Base-by-base conservation (phyloP, 2,113 vertebrate species). In the Turnix velox region DNA sequence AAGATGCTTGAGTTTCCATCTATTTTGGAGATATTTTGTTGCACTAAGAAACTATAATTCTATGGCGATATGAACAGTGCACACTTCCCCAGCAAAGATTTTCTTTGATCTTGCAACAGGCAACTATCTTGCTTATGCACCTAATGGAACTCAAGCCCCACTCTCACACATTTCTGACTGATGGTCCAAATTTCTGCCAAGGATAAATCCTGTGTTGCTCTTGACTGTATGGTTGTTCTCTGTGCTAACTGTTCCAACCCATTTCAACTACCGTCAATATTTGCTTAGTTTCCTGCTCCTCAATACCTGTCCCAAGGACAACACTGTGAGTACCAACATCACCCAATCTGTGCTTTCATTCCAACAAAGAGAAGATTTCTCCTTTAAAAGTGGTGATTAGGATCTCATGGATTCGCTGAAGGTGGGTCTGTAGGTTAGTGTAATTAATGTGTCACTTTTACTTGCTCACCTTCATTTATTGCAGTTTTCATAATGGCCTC, bases 401-500 rank as follows among this genome's bases (percentile, higher is more conserved):
- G 39, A 63, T 63, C 18, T 23, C 40, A 77, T 25, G 12, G 35
- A 13, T 77, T 77, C 62, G 59, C 14, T 37, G 37, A 59, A 40
- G 40, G 18, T 25, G 18, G 14, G 43, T 33, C 5, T 1, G 2
- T 5, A 30, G 42, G 46, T 65, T 23, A 79, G 8, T 48, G 28
- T 19, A 33, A 73, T 55, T 76, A 65, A 83, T 0, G 0, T 24
- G 31, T 42, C 20, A 48, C 10, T 22, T 14, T 46, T 17, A 75
- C 33, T 88, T n/a, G 39, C 97, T 96, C 93, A 99, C 99, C 99
- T 97, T 99, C 99, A 91, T 96, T 98, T 88, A 99, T 97, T 75
- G 99, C 99, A 15, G 98, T 98, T 96, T 98, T 99, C 98, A 99
- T 98, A 48, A 99, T 95, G 19, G 97, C 97, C 13, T 98, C 98